These are phyloP conservation scores for Cavia aperea DNA, from an alignment of 2,113 vertebrate genomes.

Conservation along the genomic window DNA sequence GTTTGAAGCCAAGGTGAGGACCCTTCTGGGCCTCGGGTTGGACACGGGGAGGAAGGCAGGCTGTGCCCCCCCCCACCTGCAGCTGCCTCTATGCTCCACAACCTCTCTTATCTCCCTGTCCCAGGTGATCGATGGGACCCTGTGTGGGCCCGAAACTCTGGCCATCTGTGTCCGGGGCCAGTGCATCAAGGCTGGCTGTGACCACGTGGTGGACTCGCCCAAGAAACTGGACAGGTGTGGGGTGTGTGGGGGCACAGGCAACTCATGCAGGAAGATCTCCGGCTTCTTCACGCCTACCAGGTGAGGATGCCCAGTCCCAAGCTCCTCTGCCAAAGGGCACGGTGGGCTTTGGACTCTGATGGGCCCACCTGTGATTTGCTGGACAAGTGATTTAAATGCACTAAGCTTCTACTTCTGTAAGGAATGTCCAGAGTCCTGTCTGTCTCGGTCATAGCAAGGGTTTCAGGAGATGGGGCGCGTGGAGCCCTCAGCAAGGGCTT, in stretches of 20 bases:
- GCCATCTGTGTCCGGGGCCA: conserved; percentile 94
- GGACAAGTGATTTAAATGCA: neutral
- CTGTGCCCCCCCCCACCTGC: fast-evolving
- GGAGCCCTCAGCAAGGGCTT: neutral
- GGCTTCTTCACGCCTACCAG: conserved; percentile 87
- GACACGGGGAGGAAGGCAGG: neutral
- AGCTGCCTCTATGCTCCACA: neutral
- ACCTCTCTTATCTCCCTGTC: neutral
- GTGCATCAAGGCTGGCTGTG: conserved; percentile 96
- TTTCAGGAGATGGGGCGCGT: neutral
- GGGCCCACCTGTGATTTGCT: neutral
- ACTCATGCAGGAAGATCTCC: conserved; percentile 88
- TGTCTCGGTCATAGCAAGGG: neutral
- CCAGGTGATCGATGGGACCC: conserved; percentile 93
- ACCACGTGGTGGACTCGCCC: conserved; percentile 90
- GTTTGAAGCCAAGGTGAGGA: conserved; percentile 91
- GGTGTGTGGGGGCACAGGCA: conserved; percentile 88
- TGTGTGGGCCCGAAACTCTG: conserved; percentile 92
- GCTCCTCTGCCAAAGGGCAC: neutral
- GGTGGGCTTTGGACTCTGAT: neutral
- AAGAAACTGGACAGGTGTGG: conserved; percentile 94
- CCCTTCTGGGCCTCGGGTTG: neutral
- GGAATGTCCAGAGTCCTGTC: neutral
- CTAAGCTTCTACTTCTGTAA: neutral
- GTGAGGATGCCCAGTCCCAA: conserved; percentile 69